Conservation (phyloP, 1,140 invertebrate species). For the Pinna nobilis region DNA sequence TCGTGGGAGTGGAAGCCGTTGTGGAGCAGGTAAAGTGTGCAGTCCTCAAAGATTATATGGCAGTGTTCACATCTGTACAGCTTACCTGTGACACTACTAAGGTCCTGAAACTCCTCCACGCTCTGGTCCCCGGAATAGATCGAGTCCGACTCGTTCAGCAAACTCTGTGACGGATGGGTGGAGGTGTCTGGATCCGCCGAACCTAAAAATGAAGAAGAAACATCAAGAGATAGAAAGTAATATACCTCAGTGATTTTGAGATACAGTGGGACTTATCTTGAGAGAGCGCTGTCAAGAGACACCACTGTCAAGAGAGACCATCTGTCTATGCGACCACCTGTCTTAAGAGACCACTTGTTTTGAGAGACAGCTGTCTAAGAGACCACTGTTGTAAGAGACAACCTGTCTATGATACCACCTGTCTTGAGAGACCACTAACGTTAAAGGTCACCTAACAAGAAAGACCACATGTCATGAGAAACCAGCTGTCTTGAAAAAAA, state of each 20-base stretch:
- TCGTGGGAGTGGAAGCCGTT: constrained; percentile 70
- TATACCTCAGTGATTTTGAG: not conserved
- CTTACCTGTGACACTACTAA: constrained; percentile 48
- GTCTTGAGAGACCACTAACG: too few relatives aligned
- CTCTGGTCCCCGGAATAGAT: constrained; percentile 31
- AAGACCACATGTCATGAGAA: too few relatives aligned
- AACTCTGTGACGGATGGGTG: constrained; percentile 46
- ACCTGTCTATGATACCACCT: too few relatives aligned
- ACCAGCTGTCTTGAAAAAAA: too few relatives aligned
- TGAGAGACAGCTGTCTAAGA: too few relatives aligned
- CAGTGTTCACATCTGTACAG: constrained; percentile 70
- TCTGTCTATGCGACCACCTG: too few relatives aligned
- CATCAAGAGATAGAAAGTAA: not conserved
- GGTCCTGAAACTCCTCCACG: constrained; percentile 45
- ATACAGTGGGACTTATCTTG: too few relatives aligned
- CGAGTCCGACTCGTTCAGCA: constrained; percentile 41
- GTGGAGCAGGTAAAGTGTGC: constrained; percentile 67
- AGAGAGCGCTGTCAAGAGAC: too few relatives aligned
- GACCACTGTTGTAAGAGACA: too few relatives aligned
- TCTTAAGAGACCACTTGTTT: too few relatives aligned
- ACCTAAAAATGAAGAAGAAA: not conserved
- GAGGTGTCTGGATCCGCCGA: constrained; percentile 43
- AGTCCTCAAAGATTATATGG: constrained; percentile 70
- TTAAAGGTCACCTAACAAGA: too few relatives aligned
- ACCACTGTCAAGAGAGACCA: too few relatives aligned